phyloP scores from a whole-genome alignment of 2,113 vertebrate genomes.

The Ageneiosus marmoratus region DNA sequence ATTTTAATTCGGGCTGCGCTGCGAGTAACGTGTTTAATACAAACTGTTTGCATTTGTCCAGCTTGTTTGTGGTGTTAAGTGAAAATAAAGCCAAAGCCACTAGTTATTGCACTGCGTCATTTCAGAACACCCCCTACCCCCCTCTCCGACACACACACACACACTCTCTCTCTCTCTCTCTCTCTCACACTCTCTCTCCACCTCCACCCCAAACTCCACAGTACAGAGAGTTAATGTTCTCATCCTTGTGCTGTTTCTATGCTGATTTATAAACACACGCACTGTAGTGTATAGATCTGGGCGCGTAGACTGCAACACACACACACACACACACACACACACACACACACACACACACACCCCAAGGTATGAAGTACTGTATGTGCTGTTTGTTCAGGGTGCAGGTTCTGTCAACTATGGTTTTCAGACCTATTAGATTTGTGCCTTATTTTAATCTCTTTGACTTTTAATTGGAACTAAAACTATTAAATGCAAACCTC shows the following conservation, averaged over 20 bases:
- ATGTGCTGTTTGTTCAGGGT: neutral
- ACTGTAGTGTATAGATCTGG: too few relatives aligned
- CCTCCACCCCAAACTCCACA: too few relatives aligned
- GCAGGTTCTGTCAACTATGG: neutral
- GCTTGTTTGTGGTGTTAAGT: neutral
- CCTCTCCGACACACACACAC: neutral
- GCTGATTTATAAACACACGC: neutral
- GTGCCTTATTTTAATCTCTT: neutral
- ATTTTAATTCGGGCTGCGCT: neutral
- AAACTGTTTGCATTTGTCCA: neutral
- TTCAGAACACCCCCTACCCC: neutral
- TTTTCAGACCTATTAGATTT: neutral
- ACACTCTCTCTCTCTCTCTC: too few relatives aligned
- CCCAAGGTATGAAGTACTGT: neutral
- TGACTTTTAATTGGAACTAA: neutral
- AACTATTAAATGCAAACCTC: neutral
- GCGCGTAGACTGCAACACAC: neutral
- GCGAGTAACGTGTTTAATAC: neutral
- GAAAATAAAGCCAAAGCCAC: neutral
- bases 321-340: neutral
- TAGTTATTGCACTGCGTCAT: conserved; percentile 12
- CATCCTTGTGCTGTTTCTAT: neutral
- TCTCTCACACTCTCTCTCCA: neutral
- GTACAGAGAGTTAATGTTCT: too few relatives aligned
- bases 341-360: neutral